Evolutionary conservation across 1,140 invertebrate species (phyloP), one percentile per base, ranked within the genome.

Genomic region (Cyphomyrmex costatus): DNA sequence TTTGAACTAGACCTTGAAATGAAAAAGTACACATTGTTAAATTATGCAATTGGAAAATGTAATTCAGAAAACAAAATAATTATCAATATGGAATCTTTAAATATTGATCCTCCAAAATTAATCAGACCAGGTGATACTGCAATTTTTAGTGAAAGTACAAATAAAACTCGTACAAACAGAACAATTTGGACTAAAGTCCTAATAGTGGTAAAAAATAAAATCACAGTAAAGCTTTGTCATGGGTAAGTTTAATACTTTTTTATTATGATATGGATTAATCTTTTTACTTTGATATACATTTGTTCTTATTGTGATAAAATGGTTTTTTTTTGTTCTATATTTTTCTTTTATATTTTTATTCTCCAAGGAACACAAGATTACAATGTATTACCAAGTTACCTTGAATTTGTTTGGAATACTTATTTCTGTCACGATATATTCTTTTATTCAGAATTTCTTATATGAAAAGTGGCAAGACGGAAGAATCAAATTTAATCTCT

Each of bases 51-150:
- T 82, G 92, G 95, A 66, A 94, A 95, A 68, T 96, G 96, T 4
- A 95, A 94, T 86, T 96, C 97, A 80, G 94, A 96, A 24, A 94
- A 96, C n/a, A 94, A 91, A 19, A 98, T 95, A 94, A 93, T 98
- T 16, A 95, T 96, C 24, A 95, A 96, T 92, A 96, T 99, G 42
- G 96, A 97, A 65, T 97, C 97, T 77, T 94, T 99, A 19, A 95
- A 96, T 61, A 98, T 98, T 93, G 96, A 96, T 70, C 95, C 98
- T 78, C 98, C 98, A 3, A 98, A 14, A 2, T 3, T 97, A 3
- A 91, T 99, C 8, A 95, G 97, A 58, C 90, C 96, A 74, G 97
- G 97, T 2, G 98, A 99, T 94, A 95, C 93, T 90, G 96, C 98
- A 16, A 94, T 96, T 33, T 96, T 93, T n/a, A 0, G 10, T 0